A percentile compares a stretch with the other conserved stretches of the same genome.
phyloP scores from a whole-genome alignment of 2,797 vertebrate genomes.

The Enteromius trimaculatus region DNA sequence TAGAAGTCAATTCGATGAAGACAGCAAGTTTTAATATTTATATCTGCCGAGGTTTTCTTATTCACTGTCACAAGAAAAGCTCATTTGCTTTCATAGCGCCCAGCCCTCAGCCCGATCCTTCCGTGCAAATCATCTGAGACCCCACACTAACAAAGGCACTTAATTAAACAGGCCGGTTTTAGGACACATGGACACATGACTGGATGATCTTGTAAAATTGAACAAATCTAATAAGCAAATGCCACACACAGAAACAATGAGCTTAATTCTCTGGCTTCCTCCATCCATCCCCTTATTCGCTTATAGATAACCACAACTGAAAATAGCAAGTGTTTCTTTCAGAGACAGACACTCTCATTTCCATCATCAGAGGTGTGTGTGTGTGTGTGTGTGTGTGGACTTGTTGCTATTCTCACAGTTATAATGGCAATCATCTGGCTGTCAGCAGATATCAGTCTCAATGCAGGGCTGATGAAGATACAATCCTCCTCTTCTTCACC shows the following conservation, averaged over 20 bases:
- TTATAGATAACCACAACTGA: conserved; percentile 10
- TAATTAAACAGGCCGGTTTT: conserved; percentile 66
- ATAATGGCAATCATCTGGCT: conserved; percentile 52
- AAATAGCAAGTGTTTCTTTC: conserved; percentile 15
- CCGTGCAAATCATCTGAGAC: conserved; percentile 58
- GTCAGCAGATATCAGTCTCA: conserved; percentile 54
- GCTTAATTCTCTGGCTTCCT: conserved; percentile 14
- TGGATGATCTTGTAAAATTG: conserved; percentile 64
- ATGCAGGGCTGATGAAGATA: conserved; percentile 50
- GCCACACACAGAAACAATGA: conserved; percentile 40
- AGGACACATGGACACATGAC: conserved; percentile 40
- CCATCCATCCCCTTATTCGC: conserved; percentile 13
- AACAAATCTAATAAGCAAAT: conserved; percentile 52
- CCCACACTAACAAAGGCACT: conserved; percentile 61
- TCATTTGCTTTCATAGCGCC: conserved; percentile 63
- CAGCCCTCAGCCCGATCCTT: conserved; percentile 41
- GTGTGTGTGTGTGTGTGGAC: conserved; percentile 25
- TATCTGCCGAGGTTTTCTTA: conserved; percentile 62
- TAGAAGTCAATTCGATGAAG: neutral
- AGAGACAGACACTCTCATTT: conserved; percentile 18
- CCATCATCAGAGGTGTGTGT: conserved; percentile 11
- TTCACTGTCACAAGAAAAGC: conserved; percentile 54
- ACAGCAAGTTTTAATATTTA: conserved; percentile 63
- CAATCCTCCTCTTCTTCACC: conserved; percentile 30
- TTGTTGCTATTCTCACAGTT: conserved; percentile 40